A percentile compares a stretch with the other conserved stretches of the same genome.
phyloP scores from a whole-genome alignment of 2,113 vertebrate genomes.

The Phyllopteryx taeniolatus region DNA sequence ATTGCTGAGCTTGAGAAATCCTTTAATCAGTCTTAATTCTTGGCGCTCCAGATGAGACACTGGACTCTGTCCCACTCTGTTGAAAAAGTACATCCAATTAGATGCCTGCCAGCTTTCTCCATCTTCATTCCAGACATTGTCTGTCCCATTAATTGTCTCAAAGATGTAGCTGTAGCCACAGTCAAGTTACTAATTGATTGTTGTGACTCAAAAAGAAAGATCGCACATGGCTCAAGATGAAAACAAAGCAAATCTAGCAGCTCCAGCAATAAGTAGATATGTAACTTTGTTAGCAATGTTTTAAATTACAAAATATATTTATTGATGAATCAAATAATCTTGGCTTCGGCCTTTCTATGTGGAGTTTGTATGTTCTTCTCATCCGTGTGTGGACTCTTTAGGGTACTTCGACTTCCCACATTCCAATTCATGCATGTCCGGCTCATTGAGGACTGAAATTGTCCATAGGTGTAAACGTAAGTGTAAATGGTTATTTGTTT shows the following conservation, averaged over 20 bases:
- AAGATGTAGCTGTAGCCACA: not conserved
- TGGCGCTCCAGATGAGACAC: not conserved
- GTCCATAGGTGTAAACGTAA: too few species aligned
- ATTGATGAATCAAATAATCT: not conserved
- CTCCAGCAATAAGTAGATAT: not conserved
- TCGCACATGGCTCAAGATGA: too few species aligned
- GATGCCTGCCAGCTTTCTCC: slow-evolving; percentile 10
- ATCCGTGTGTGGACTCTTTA: too few species aligned
- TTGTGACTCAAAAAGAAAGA: not conserved
- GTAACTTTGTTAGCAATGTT: not conserved
- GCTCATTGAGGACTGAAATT: too few species aligned
- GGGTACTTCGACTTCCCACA: too few species aligned
- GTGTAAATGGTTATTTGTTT: too few species aligned
- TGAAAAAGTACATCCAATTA: slow-evolving; percentile 1
- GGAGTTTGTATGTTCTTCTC: too few species aligned
- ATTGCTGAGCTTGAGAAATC: slow-evolving; percentile 3
- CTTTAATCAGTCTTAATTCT: slow-evolving; percentile 4
- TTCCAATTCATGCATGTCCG: too few species aligned
- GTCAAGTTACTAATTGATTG: not conserved
- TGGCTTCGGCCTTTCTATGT: too few species aligned
- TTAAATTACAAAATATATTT: not conserved
- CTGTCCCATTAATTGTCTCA: not conserved
- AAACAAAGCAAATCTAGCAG: not conserved
- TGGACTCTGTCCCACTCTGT: not conserved
- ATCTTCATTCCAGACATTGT: slow-evolving; percentile 1